Conservation (phyloP, 2,113 vertebrate genomes). For the Phalacrocorax aristotelis region DNA sequence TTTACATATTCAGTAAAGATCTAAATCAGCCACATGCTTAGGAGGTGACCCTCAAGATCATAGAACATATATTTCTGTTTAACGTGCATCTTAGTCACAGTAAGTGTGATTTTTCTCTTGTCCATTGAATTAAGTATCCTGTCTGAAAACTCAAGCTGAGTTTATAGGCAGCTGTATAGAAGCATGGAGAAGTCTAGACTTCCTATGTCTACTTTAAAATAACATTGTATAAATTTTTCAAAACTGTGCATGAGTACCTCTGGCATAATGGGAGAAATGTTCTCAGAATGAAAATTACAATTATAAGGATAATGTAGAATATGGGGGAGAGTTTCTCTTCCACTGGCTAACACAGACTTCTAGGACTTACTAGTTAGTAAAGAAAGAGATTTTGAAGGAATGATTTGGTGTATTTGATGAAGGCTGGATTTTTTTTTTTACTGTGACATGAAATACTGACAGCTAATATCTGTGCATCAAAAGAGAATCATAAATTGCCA, state of each 20-base stretch:
- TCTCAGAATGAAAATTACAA: background rate
- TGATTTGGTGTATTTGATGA: background rate
- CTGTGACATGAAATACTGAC: background rate
- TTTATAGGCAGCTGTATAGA: background rate
- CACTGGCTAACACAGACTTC: background rate
- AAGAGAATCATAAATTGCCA: background rate
- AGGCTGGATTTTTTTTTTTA: background rate
- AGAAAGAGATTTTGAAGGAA: background rate
- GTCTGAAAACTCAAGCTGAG: background rate
- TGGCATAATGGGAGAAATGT: background rate
- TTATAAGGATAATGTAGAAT: background rate
- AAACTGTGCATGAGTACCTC: background rate
- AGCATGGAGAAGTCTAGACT: background rate
- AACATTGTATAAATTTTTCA: background rate
- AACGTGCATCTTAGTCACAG: background rate
- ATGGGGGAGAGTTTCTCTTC: background rate
- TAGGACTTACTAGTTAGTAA: background rate
- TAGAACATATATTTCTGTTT: background rate
- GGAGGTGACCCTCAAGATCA: background rate
- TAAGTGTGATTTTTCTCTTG: background rate
- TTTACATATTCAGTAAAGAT: background rate
- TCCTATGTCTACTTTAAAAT: background rate
- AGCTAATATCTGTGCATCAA: background rate
- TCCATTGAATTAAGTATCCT: background rate
- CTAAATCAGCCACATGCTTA: background rate